Conservation (phyloP, 2,113 vertebrate species). For the Cisticola juncidis region DNA sequence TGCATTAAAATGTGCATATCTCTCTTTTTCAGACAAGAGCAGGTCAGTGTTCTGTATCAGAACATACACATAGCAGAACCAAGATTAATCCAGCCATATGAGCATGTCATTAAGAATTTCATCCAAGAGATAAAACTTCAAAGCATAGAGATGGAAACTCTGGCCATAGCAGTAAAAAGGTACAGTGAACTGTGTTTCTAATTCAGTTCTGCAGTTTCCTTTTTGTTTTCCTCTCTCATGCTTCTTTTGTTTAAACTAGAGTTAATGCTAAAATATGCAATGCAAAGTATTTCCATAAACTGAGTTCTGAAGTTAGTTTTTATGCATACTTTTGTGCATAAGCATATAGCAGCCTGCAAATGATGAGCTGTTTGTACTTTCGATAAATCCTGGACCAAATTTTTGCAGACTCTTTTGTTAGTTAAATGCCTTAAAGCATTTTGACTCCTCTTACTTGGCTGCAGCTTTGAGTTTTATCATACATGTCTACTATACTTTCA, state of each 20-base stretch:
- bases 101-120: constrained; percentile 89
- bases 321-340: not conserved
- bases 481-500: not conserved
- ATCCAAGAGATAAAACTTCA: constrained; percentile 90
- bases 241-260: not conserved
- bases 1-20: not conserved
- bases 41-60: constrained; percentile 87
- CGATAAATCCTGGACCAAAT: not conserved
- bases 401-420: not conserved
- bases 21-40: constrained; percentile 80
- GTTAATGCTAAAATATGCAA: not conserved
- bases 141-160: constrained; percentile 90
- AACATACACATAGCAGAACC: constrained; percentile 92
- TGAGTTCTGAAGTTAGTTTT: not conserved
- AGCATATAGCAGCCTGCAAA: not conserved
- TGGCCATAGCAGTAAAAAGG: constrained; percentile 92
- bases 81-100: constrained; percentile 86
- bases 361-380: not conserved
- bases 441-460: not conserved
- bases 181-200: constrained; percentile 44
- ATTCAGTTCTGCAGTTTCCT: not conserved
- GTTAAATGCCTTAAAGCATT: not conserved
- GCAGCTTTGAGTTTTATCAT: not conserved
- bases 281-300: not conserved
- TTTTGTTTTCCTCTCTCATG: not conserved